Evolutionary conservation across 2,888 invertebrate species (phyloP).

Genomic region (Eupithecia insigniata): DNA sequence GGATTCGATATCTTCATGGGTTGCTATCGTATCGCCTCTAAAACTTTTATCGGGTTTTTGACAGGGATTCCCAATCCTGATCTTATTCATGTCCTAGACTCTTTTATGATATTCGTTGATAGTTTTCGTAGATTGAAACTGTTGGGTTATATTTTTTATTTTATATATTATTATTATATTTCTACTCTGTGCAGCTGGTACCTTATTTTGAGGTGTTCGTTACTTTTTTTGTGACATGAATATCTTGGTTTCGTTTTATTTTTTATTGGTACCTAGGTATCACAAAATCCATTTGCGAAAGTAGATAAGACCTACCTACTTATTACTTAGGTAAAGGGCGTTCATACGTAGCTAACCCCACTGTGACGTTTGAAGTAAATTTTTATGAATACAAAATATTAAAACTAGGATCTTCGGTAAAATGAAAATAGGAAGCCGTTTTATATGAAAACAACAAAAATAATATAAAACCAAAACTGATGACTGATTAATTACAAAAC

Average conservation of each 20-base stretch:
- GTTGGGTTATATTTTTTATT: not conserved
- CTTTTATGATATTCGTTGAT: constrained; percentile 9
- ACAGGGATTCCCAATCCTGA: constrained; percentile 21
- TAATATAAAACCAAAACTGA: too few species aligned
- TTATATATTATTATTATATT: too few species aligned
- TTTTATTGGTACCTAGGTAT: not conserved
- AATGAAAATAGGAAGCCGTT: too few species aligned
- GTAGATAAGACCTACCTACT: too few species aligned
- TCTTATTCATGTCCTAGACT: constrained; percentile 16
- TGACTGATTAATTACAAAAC: too few species aligned
- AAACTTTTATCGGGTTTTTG: constrained; percentile 34
- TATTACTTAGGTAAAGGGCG: too few species aligned
- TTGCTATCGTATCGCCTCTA: constrained; percentile 29
- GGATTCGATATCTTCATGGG: constrained; percentile 49
- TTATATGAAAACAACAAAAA: too few species aligned
- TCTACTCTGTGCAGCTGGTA: not conserved
- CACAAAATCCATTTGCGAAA: not conserved
- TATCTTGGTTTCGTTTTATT: not conserved
- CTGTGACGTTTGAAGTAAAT: too few species aligned
- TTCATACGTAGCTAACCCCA: too few species aligned
- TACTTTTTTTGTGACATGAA: not conserved
- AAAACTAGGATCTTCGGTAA: too few species aligned
- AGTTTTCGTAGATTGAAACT: constrained; percentile 7
- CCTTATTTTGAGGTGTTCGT: not conserved
- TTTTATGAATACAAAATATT: too few species aligned